Conservation (phyloP, 2,888 invertebrate genomes). For the Ophion slaviceki region DNA sequence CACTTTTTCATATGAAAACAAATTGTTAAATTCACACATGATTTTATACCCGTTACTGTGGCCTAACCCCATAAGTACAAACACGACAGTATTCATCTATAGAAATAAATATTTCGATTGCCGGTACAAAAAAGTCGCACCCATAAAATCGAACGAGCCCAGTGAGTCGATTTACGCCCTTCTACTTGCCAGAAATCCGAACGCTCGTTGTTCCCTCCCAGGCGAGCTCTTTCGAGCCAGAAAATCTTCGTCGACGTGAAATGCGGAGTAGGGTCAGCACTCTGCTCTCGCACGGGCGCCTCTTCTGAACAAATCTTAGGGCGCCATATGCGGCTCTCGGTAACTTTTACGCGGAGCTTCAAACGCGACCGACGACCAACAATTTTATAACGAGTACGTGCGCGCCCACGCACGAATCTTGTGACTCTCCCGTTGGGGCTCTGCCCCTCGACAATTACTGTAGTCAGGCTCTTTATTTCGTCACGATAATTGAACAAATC, state of each 20-base stretch:
- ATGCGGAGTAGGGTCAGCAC: constrained; percentile 43
- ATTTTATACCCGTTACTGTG: too few species aligned
- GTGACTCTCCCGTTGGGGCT: background rate
- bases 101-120: background rate
- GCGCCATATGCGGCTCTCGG: constrained; percentile 16
- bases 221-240: constrained; percentile 45
- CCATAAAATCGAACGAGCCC: background rate
- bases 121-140: background rate
- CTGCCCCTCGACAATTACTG: background rate
- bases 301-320: background rate
- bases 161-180: background rate
- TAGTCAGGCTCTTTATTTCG: too few species aligned
- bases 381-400: constrained; percentile 51
- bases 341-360: constrained; percentile 47
- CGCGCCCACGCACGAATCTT: constrained; percentile 49
- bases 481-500: too few species aligned
- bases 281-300: constrained; percentile 14
- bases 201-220: constrained; percentile 18
- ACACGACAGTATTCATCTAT: background rate
- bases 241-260: constrained; percentile 43
- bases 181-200: background rate
- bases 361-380: constrained; percentile 51
- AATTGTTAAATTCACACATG: too few species aligned
- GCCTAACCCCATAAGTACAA: too few species aligned
- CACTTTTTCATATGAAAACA: too few species aligned